These are phyloP conservation scores for Nasonia oneida DNA, from an alignment of 2,888 invertebrate species.

Conservation along the genomic window DNA sequence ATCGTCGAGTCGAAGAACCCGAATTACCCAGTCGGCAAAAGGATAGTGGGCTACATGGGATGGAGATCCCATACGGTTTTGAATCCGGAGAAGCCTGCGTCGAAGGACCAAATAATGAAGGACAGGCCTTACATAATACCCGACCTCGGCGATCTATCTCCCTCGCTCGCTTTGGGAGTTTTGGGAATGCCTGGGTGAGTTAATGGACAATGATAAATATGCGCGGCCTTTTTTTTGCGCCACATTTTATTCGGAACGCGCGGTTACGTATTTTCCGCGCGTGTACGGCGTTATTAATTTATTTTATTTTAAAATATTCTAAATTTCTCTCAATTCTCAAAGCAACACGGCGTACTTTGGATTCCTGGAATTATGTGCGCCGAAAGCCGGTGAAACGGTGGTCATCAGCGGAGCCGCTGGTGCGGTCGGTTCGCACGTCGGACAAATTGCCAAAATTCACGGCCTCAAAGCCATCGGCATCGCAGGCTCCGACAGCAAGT, in stretches of 20 bases:
- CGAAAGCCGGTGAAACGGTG: constrained; percentile 87
- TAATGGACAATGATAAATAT: too few relatives aligned
- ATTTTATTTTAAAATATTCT: too few relatives aligned
- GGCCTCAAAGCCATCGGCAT: constrained; percentile 86
- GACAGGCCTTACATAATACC: constrained; percentile 80
- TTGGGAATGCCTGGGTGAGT: constrained; percentile 87
- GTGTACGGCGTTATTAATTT: too few relatives aligned
- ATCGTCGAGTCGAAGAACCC: constrained; percentile 85
- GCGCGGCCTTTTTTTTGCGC: too few relatives aligned
- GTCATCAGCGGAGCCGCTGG: constrained; percentile 89
- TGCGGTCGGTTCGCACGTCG: constrained; percentile 88
- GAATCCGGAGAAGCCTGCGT: constrained; percentile 66
- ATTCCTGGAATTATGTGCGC: constrained; percentile 85
- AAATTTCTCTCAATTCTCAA: neutral
- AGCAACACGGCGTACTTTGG: constrained; percentile 90
- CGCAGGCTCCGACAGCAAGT: constrained; percentile 87
- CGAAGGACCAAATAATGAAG: rapidly evolving
- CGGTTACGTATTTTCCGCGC: too few relatives aligned
- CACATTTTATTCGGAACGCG: too few relatives aligned
- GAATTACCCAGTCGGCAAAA: constrained; percentile 84
- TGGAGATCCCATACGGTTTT: constrained; percentile 81
- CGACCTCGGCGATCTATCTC: constrained; percentile 82
- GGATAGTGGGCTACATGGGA: constrained; percentile 80
- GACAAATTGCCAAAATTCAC: constrained; percentile 88
- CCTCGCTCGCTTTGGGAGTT: constrained; percentile 84